Conservation (phyloP, 2,888 invertebrate species). For the Heliothis peltigera region DNA sequence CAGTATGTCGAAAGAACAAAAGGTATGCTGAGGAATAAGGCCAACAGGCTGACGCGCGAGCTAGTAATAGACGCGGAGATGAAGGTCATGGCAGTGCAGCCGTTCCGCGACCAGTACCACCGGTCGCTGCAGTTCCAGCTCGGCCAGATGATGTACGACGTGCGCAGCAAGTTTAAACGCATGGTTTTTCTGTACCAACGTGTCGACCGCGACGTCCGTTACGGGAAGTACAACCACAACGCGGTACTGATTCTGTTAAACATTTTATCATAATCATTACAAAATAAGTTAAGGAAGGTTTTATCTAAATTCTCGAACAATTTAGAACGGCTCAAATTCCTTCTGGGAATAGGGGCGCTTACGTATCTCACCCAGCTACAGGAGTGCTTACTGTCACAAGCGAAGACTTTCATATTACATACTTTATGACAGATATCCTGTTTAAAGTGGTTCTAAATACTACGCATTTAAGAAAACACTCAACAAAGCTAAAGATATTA, state of each 20-base stretch:
- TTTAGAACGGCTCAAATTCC: too few relatives aligned
- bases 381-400: too few relatives aligned
- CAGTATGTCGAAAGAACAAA: not conserved
- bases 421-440: too few relatives aligned
- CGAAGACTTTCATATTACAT: too few relatives aligned
- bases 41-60: not conserved
- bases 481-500: too few relatives aligned
- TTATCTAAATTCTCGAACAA: too few relatives aligned
- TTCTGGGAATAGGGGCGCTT: too few relatives aligned
- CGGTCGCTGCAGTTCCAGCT: not conserved
- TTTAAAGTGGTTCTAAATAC: too few relatives aligned
- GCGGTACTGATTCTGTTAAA: not conserved
- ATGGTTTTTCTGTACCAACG: not conserved
- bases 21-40: not conserved
- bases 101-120: not conserved
- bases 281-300: too few relatives aligned
- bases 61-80: not conserved
- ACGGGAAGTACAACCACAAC: not conserved
- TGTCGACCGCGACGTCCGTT: not conserved
- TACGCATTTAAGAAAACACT: too few relatives aligned
- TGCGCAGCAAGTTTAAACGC: not conserved
- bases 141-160: not conserved
- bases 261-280: too few relatives aligned
- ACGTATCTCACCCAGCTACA: too few relatives aligned
- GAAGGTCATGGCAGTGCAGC: not conserved